Evolutionary conservation across 2,113 vertebrate genomes (phyloP).

Genomic region (Syrrhaptes paradoxus): DNA sequence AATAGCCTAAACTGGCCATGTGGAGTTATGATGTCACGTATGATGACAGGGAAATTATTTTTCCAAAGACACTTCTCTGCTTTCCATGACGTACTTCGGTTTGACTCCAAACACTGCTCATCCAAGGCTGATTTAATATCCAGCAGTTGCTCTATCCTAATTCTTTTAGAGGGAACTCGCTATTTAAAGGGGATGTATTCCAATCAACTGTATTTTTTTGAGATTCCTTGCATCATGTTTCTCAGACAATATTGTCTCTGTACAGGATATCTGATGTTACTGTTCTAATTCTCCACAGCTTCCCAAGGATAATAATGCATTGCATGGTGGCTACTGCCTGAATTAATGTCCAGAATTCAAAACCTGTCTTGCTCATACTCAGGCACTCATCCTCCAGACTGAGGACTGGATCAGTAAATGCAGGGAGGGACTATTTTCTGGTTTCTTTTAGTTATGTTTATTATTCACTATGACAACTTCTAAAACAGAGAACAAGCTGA

Average conservation of each 20-base stretch:
- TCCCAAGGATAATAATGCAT: neutral
- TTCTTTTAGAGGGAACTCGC: neutral
- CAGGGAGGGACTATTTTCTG: neutral
- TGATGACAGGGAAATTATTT: neutral
- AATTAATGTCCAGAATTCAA: neutral
- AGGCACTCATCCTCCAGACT: neutral
- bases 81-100: neutral
- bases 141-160: neutral
- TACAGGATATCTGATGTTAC: neutral
- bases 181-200: neutral
- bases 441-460: neutral
- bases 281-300: neutral
- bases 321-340: neutral
- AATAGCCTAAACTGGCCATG: neutral
- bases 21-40: neutral
- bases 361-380: neutral
- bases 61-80: neutral
- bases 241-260: neutral
- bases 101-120: neutral
- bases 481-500: neutral
- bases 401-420: neutral
- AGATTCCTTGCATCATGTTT: neutral
- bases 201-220: neutral
- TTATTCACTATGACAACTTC: slow-evolving; percentile 17
- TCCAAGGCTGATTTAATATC: neutral